Conservation (phyloP, 2,888 invertebrate species). For the Aspidiotus rigidus region DNA sequence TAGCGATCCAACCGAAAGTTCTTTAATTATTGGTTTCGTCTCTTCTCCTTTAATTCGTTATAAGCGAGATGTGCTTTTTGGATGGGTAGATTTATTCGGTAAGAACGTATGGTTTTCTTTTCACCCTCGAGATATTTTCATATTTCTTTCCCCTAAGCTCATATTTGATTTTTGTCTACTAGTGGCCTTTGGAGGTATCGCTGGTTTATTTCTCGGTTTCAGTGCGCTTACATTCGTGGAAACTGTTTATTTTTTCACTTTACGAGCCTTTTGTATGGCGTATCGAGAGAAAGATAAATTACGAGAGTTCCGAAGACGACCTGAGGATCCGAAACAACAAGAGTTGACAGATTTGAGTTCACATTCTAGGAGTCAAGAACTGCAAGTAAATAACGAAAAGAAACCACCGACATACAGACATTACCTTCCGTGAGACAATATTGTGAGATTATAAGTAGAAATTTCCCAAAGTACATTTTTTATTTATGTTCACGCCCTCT, state of each 20-base stretch:
- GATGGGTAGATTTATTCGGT: conserved; percentile 74
- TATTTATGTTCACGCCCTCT: too few relatives aligned
- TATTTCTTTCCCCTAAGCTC: not conserved
- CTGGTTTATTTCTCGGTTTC: conserved; percentile 47
- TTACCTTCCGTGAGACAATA: too few relatives aligned
- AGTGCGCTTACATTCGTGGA: conserved; percentile 46
- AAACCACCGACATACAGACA: too few relatives aligned
- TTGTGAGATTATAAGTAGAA: too few relatives aligned
- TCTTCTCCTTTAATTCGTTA: conserved; percentile 72
- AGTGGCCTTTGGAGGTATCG: conserved; percentile 48
- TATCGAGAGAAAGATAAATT: conserved; percentile 48
- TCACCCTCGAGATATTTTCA: not conserved
- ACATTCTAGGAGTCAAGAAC: too few relatives aligned
- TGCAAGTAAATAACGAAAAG: too few relatives aligned
- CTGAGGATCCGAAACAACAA: too few relatives aligned
- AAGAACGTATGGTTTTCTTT: conserved; percentile 38
- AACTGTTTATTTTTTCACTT: conserved; percentile 43
- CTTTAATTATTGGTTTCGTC: conserved; percentile 49
- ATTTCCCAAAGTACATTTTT: too few relatives aligned
- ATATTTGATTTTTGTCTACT: conserved; percentile 9
- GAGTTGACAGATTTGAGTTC: conserved; percentile 42
- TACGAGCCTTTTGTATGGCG: conserved; percentile 52
- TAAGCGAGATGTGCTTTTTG: conserved; percentile 70
- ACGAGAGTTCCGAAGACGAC: conserved; percentile 43
- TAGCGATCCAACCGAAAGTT: conserved; percentile 9